Percentiles rank a stretch among this genome's conserved stretches.
phyloP scores from a whole-genome alignment of 2,888 invertebrate genomes.

The Mythimna vitellina region DNA sequence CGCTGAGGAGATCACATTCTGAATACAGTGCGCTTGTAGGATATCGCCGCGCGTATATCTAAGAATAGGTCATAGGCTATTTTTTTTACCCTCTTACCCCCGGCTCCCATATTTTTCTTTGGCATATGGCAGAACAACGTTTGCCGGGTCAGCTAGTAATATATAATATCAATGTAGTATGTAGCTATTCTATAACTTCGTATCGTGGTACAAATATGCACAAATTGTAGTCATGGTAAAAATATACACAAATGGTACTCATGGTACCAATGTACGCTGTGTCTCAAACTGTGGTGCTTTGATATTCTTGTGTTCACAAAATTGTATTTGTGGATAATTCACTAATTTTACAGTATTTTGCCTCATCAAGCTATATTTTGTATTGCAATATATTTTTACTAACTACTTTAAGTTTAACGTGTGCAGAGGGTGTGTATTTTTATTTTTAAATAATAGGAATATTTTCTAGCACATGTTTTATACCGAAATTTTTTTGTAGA shows the following conservation, averaged over 20 bases:
- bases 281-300: constrained; percentile 24
- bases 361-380: constrained; percentile 18
- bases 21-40: not conserved
- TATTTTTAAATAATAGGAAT: not conserved
- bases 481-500: not conserved
- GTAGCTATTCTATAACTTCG: not conserved
- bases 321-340: constrained; percentile 22
- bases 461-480: constrained; percentile 6
- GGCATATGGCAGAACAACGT: no score
- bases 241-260: not conserved
- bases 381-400: constrained; percentile 9
- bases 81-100: no score
- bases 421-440: constrained; percentile 7
- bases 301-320: constrained; percentile 28
- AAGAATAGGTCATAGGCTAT: no score
- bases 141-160: not conserved
- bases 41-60: not conserved
- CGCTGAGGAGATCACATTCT: no score
- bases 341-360: constrained; percentile 41
- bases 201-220: constrained; percentile 8
- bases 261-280: not conserved
- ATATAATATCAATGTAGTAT: not conserved
- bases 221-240: not conserved
- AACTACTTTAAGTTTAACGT: not conserved
- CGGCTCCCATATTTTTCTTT: no score